Conservation (phyloP, 1,140 invertebrate species). For the Procambarus virginalis region DNA sequence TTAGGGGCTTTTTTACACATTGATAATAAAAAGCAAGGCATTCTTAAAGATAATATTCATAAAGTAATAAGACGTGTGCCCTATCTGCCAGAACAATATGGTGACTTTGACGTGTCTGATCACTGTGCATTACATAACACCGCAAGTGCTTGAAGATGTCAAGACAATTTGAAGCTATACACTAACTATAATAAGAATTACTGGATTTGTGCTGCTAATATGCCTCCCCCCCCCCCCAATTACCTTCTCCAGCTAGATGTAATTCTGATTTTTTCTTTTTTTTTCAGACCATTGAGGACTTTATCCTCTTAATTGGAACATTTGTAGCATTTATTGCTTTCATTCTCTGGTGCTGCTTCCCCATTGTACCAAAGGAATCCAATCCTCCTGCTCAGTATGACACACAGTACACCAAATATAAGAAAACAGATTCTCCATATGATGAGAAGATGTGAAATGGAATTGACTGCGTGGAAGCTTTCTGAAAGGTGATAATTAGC, state of each 20-base stretch:
- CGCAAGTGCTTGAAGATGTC: too few species aligned
- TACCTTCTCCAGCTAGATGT: not conserved
- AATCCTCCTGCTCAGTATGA: conserved; percentile 68
- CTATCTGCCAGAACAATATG: too few species aligned
- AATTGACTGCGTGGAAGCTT: not conserved
- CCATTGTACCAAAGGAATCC: conserved; percentile 78
- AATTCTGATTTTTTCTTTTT: conserved; percentile 62
- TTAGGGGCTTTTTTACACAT: too few species aligned
- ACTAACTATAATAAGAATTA: too few species aligned
- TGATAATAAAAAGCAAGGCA: too few species aligned
- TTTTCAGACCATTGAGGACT: conserved; percentile 79
- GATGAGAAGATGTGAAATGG: conserved; percentile 61
- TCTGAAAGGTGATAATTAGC: not conserved
- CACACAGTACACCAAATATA: conserved; percentile 66
- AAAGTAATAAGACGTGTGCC: too few species aligned
- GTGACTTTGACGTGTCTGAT: too few species aligned
- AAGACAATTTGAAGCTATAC: too few species aligned
- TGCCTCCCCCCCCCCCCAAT: not conserved
- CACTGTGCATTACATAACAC: too few species aligned
- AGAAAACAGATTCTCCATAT: conserved; percentile 63
- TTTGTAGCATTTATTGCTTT: conserved; percentile 80
- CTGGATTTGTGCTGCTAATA: too few species aligned
- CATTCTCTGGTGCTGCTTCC: conserved; percentile 80
- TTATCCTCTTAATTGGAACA: conserved; percentile 79
- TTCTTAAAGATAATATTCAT: too few species aligned